A percentile compares a stretch with the other conserved stretches of the same genome.
These are phyloP conservation scores for Fabriciana adippe DNA, from an alignment of 2,888 invertebrate genomes.

Conservation along the genomic window DNA sequence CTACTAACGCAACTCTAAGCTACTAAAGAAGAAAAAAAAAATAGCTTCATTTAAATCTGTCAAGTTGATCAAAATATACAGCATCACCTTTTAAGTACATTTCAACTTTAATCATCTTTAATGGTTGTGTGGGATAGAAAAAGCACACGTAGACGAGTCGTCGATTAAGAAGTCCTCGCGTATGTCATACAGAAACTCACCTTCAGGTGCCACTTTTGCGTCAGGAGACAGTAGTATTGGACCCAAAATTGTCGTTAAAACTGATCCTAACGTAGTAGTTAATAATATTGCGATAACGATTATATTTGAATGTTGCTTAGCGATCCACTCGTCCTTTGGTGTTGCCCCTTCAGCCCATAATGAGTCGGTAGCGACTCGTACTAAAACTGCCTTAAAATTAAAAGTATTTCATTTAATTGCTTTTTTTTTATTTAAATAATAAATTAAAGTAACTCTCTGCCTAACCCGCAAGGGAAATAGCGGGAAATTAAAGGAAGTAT, in stretches of 20 bases:
- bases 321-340: constrained; percentile 61
- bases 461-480: too few species aligned
- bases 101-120: too few species aligned
- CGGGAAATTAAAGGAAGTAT: too few species aligned
- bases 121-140: too few species aligned
- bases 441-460: not conserved
- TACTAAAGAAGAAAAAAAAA: too few species aligned
- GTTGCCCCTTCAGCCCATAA: constrained; percentile 61
- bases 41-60: too few species aligned
- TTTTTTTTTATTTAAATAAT: not conserved
- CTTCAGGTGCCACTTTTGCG: constrained; percentile 67
- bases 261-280: constrained; percentile 70
- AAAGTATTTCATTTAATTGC: constrained; percentile 32
- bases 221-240: constrained; percentile 69
- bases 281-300: constrained; percentile 74
- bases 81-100: too few species aligned
- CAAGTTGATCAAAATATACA: too few species aligned
- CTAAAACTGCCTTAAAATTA: constrained; percentile 72
- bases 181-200: constrained; percentile 47
- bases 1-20: too few species aligned
- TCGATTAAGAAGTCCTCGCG: not conserved
- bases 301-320: constrained; percentile 70
- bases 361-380: constrained; percentile 72
- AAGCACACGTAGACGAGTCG: too few species aligned
- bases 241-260: constrained; percentile 66